Base-by-base conservation (phyloP, 2,797 vertebrate genomes). In the Eulemur albifrons region DNA sequence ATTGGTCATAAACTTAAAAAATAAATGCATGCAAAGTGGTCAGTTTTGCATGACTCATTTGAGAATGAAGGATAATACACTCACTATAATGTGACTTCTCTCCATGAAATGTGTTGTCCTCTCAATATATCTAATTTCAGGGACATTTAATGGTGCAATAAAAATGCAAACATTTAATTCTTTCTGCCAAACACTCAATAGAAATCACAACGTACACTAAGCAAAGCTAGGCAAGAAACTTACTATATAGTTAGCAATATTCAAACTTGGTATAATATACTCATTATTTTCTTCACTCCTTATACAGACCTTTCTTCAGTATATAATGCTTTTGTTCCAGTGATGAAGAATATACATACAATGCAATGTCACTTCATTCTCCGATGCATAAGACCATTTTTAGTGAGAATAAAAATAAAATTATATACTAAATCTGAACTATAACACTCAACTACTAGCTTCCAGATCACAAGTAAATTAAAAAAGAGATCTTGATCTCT, bases 91-190 rank as follows among this genome's bases (percentile, higher is more conserved):
- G 77, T 73, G 45, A 92, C 52, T 40, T 63, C 40, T 81, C 93
- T 52, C 38, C 52, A 63, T 50, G 23, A 11, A 45, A 50, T 50
- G 0, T 85, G 5, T 21, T 93, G 18, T 93, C 32, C 54, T 91
- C 23, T 91, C 65, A 63, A 76, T 91, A 40, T 95, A 94, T 93
- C 95, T 95, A 80, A 77, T 83, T 30, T 32, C 43, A 94, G 75
- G 30, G 75, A 40, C 17, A 93, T 38, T 69, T 97, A 77, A 83
- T 92, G 30, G 73, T 8, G 13, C 4, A 2, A 1, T 88, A 93
- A 73, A 98, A 90, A 97, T 94, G 94, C 84, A 61, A 95, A 96
- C n/a, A 25, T 7, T 59, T 97, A 76, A 83, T 95, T 96, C 0
- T 87, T 96, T 63, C 95, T 92, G 17, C 54, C 85, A 96, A 94